Percentiles rank a stretch among this genome's conserved stretches.
These are phyloP conservation scores for Cydia fagiglandana DNA, from an alignment of 1,140 invertebrate genomes.

Conservation along the genomic window DNA sequence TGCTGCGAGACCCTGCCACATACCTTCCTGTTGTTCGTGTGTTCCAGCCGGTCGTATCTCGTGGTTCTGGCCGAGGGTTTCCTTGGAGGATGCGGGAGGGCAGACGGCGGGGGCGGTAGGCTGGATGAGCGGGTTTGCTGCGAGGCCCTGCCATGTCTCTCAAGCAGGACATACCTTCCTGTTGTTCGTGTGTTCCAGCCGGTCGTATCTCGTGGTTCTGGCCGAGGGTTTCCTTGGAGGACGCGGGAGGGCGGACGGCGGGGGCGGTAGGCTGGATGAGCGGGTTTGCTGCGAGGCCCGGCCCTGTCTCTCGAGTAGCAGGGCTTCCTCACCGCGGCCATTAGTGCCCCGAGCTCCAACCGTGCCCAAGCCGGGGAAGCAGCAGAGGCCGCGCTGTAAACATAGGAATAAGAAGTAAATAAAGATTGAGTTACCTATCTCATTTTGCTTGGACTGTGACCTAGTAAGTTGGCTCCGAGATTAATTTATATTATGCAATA, in stretches of 20 bases:
- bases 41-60: constrained; percentile 81
- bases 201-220: constrained; percentile 79
- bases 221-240: constrained; percentile 82
- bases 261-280: constrained; percentile 72
- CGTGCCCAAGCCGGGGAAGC: constrained; percentile 91
- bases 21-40: constrained; percentile 79
- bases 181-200: constrained; percentile 80
- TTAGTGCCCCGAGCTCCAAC: constrained; percentile 77
- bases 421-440: neutral
- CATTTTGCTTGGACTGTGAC: neutral
- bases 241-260: constrained; percentile 85
- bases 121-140: constrained; percentile 82
- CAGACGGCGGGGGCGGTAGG: constrained; percentile 81
- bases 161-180: constrained; percentile 82
- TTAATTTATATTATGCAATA: no score
- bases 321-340: constrained; percentile 83
- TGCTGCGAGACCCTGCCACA: constrained; percentile 85
- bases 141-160: constrained; percentile 87
- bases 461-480: neutral
- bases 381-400: constrained; percentile 90
- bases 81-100: constrained; percentile 84
- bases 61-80: constrained; percentile 78
- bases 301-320: constrained; percentile 87
- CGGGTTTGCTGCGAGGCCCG: constrained; percentile 85
- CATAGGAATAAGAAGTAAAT: constrained; percentile 38